These are phyloP conservation scores for Ectropis grisescens DNA, from an alignment of 1,140 invertebrate genomes.

Conservation along the genomic window DNA sequence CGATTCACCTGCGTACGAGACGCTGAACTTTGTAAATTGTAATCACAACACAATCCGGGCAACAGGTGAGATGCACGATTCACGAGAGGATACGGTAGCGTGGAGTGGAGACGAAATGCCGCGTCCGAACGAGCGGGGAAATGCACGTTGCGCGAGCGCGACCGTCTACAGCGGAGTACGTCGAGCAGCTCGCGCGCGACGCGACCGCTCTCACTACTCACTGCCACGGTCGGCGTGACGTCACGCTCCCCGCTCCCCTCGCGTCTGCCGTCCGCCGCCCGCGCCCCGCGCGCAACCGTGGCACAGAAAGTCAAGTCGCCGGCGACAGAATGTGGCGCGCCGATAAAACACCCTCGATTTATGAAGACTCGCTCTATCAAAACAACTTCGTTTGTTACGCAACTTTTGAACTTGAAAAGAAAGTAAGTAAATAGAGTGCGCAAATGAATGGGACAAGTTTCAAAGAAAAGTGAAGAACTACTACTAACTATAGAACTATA, in stretches of 20 bases:
- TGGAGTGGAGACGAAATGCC: conserved; percentile 1
- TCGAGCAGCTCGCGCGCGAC: conserved; percentile 54
- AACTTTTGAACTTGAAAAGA: conserved; percentile 45
- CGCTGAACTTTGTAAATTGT: conserved; percentile 25
- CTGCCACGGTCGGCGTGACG: conserved; percentile 66
- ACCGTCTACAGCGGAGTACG: conserved; percentile 61
- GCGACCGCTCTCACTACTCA: conserved; percentile 63
- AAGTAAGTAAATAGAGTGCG: conserved; percentile 17
- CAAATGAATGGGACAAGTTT: no score
- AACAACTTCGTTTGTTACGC: conserved; percentile 41
- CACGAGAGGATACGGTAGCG: conserved; percentile 30
- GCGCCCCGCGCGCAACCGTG: conserved; percentile 32
- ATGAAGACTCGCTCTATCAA: conserved; percentile 47
- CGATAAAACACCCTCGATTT: conserved; percentile 60
- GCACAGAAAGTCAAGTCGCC: conserved; percentile 55
- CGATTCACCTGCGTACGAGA: conserved; percentile 6
- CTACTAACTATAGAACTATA: no score
- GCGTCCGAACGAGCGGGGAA: conserved; percentile 11
- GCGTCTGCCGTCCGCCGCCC: conserved; percentile 11
- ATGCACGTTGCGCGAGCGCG: conserved; percentile 55
- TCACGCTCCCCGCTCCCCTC: conserved; percentile 19
- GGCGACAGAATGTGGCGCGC: conserved; percentile 49
- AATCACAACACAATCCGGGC: conserved; percentile 33
- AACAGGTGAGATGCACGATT: conserved; percentile 35
- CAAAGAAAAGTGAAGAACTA: no score